These are phyloP conservation scores for Pachydiplax longipennis DNA, from an alignment of 2,888 invertebrate genomes.

Conservation along the genomic window DNA sequence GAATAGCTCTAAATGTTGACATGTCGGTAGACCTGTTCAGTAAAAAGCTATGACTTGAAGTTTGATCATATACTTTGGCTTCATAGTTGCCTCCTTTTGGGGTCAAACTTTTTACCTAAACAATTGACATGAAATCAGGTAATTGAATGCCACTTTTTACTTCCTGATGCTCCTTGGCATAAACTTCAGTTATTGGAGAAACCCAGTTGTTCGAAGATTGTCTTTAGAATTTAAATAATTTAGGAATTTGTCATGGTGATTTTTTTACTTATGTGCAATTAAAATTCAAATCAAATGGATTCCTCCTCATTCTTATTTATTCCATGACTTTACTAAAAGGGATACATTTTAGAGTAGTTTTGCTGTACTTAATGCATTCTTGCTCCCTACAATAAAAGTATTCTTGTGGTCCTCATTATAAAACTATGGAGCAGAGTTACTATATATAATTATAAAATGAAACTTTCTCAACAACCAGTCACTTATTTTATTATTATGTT, in stretches of 20 bases:
- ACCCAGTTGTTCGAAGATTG: conserved; percentile 5
- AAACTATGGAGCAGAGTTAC: too few relatives aligned
- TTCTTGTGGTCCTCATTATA: too few relatives aligned
- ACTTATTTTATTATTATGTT: too few relatives aligned
- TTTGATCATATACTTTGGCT: conserved; percentile 25
- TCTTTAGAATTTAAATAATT: conserved; percentile 3
- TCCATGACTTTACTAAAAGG: background rate
- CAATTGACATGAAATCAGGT: background rate
- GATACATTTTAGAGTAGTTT: too few relatives aligned
- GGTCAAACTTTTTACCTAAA: conserved; percentile 11
- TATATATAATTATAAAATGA: too few relatives aligned
- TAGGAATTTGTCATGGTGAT: conserved; percentile 17
- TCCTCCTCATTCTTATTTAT: background rate
- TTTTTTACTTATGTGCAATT: conserved; percentile 30
- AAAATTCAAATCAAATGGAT: background rate
- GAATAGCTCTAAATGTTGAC: conserved; percentile 9
- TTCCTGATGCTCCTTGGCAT: background rate
- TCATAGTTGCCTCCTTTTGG: conserved; percentile 31
- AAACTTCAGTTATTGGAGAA: background rate
- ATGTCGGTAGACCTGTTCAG: background rate
- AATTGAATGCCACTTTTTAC: conserved; percentile 18
- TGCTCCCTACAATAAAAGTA: too few relatives aligned
- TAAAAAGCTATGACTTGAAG: background rate
- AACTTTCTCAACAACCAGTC: too few relatives aligned
- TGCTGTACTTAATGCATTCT: too few relatives aligned